Base-by-base conservation (phyloP, 2,113 vertebrate genomes). In the Siphamia tubifer region DNA sequence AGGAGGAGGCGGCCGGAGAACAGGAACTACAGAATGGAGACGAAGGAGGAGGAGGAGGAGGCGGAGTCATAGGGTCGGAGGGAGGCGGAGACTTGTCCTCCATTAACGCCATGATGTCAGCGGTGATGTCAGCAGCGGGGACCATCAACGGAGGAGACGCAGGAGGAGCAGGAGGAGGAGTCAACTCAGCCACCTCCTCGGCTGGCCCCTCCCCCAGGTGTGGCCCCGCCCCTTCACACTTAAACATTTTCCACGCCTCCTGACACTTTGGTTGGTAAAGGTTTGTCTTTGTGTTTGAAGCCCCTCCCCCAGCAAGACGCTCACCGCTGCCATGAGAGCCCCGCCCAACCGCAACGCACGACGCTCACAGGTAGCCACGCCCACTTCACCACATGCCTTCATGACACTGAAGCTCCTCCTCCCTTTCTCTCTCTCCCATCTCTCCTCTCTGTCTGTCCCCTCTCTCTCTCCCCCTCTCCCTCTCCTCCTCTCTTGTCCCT, bases 71-170 rank as follows among this genome's bases (percentile, higher is more conserved):
- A 76, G 30, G 13, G 35, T 51, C 44, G 34, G 24, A 25, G 57
- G 83, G 68, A 25, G 93, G 88, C 42, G 91, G 89, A 25, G 95
- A 96, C 81, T 85, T 96, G 76, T 94, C 95, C 77, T 94, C 94
- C 85, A 93, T 96, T 79, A 95, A 94, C 12, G 94, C 93, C 82
- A 96, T 95, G 92, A 96, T 96, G 94, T 95, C 95, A 57, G 91
- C 95, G 0, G 94, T 96, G 52, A 96, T 96, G 94, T 94, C 92
- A 12, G 92, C 93, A 66, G 90, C 94, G 2, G 94, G 93, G 70
- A 92, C 51, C 81, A 80, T 96, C 8, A 90, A 95, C 2, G 95
- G 96, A 63, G 93, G 93, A 3, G 43, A 25, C 21, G 43, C 60
- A 52, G 75, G 61, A 16, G 64, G 94, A 66, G 93, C 90, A 4